Base-by-base conservation (phyloP, 2,113 vertebrate genomes). In the Nyctereutes procyonoides region DNA sequence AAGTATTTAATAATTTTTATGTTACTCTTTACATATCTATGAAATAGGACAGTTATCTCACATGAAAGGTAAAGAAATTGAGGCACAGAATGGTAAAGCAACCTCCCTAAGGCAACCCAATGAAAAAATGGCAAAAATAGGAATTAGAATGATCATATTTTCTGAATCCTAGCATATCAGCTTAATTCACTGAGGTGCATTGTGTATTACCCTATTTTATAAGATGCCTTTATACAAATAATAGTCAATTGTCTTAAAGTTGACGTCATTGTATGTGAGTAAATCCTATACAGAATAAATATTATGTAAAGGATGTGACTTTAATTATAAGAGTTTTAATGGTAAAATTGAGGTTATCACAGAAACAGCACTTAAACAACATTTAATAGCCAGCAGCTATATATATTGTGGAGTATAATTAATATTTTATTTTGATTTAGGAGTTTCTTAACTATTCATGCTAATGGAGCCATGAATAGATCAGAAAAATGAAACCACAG, bases 231-330 rank as follows among this genome's bases (percentile, higher is more conserved):
- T 95, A 80, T 92, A 86, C 65, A 82, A 97, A 55, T 71, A 65
- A 96, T 53, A 90, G 80, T 80, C 38, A 55, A n/a, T 93, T 93
- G 90, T 97, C 91, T 96, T 95, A 89, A 96, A 97, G 69, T 55
- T 88, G n/a, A 92, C 6, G 0, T 83, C 71, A 82, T 89, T 96
- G 87, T 93, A 73, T 92, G 65, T 97, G 93, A 87, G 88, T 93
- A 94, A 82, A 94, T 89, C 74, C 90, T 97, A 79, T 97, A 89
- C 60, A 67, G 82, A 97, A 97, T 97, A 98, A 97, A 96, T 81
- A 69, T 89, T 85, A 93, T 82, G 8, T 96, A 95, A 97, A 88
- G 48, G 81, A 89, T 65, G 30, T 84, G 58, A 92, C 65, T 97
- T 92, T 95, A 95, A 60, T 96, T 91, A 83, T 11, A 93, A 82